These are phyloP conservation scores for Chelonus formosanus DNA, from an alignment of 2,888 invertebrate species.

Conservation along the genomic window DNA sequence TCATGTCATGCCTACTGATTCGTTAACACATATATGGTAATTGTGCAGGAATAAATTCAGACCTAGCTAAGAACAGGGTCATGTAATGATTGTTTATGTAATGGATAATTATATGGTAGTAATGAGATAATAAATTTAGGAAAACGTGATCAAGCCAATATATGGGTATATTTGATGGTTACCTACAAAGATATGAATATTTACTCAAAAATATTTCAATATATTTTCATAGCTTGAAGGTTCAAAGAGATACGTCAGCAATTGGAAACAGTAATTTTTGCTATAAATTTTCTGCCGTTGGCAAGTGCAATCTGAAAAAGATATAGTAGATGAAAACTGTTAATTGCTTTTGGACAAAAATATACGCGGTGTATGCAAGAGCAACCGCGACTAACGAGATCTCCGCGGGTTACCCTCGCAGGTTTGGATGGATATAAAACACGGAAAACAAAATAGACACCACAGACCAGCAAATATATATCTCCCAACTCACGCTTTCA, in stretches of 20 bases:
- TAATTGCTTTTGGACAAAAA: slow-evolving; percentile 54
- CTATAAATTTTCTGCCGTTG: slow-evolving; percentile 9
- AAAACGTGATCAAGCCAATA: no score
- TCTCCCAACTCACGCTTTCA: slow-evolving; percentile 50
- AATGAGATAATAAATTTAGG: no score
- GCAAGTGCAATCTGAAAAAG: slow-evolving; percentile 41
- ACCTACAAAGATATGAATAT: no score
- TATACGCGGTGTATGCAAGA: slow-evolving; percentile 9
- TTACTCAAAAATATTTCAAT: no score
- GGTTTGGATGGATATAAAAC: slow-evolving; percentile 26
- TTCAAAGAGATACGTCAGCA: no score
- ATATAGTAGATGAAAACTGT: slow-evolving; percentile 52
- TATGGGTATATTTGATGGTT: no score
- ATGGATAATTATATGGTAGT: no score
- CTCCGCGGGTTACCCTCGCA: slow-evolving; percentile 27
- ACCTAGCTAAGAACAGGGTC: no score
- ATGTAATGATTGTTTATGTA: no score
- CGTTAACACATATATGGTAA: no score
- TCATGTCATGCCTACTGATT: no score
- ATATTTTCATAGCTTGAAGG: not conserved
- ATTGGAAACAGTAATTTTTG: slow-evolving; percentile 3
- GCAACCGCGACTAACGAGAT: slow-evolving; percentile 30
- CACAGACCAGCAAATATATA: slow-evolving; percentile 35
- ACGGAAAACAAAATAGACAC: slow-evolving; percentile 11
- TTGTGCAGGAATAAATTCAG: no score